phyloP scores from a whole-genome alignment of 2,888 invertebrate genomes.

The Thymelicus sylvestris region DNA sequence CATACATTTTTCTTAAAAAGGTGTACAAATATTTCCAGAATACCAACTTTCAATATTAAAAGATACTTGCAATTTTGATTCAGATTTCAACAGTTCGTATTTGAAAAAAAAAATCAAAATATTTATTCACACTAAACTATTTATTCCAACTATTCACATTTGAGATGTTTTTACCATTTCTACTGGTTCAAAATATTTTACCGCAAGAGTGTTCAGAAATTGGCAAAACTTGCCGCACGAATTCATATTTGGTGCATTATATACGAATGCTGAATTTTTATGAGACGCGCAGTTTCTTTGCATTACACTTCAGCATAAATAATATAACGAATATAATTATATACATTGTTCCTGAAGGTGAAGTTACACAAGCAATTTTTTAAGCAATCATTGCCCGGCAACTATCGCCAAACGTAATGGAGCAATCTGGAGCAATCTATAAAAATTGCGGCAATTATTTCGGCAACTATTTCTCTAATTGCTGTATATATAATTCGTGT shows the following conservation, averaged over 20 bases:
- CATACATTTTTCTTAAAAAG: too few relatives aligned
- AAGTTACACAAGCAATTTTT: too few relatives aligned
- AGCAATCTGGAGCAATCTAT: too few relatives aligned
- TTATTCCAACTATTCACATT: not conserved
- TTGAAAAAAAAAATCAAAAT: not conserved
- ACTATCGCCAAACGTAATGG: too few relatives aligned
- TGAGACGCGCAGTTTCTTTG: conserved; percentile 12
- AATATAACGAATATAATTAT: not conserved
- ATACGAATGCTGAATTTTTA: conserved; percentile 30
- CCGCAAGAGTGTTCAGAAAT: conserved; percentile 29
- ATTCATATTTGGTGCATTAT: conserved; percentile 30
- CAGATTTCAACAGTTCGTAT: too few relatives aligned
- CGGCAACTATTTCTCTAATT: too few relatives aligned
- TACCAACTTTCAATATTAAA: too few relatives aligned
- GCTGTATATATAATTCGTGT: too few relatives aligned
- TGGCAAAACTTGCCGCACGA: conserved; percentile 33
- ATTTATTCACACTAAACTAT: not conserved
- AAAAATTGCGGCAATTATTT: too few relatives aligned
- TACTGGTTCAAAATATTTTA: conserved; percentile 22
- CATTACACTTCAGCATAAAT: conserved; percentile 5
- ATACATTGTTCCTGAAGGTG: not conserved
- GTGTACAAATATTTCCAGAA: too few relatives aligned
- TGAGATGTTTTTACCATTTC: not conserved
- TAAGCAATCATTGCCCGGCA: too few relatives aligned
- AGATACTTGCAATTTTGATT: too few relatives aligned